Evolutionary conservation across 1,140 invertebrate species (phyloP).

Genomic region (Psilanteris sp.): DNA sequence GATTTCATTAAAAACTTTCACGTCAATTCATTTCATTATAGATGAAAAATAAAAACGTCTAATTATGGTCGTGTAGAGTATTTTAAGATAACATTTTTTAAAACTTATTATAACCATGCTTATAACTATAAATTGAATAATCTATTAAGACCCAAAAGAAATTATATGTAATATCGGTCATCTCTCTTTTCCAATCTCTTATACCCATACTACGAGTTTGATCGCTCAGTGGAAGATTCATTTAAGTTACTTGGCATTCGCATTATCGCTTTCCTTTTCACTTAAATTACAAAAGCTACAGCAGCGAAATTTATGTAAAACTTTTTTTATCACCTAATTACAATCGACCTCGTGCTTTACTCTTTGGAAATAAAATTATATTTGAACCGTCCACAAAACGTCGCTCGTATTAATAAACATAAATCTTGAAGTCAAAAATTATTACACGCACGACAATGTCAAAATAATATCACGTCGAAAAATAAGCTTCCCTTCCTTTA

Average conservation of each 20-base stretch:
- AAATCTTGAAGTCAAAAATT: constrained; percentile 13
- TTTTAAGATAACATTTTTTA: too few relatives aligned
- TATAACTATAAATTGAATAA: constrained; percentile 53
- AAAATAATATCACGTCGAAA: constrained; percentile 36
- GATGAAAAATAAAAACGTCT: too few relatives aligned
- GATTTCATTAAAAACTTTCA: too few relatives aligned
- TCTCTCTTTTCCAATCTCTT: constrained; percentile 24
- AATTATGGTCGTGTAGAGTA: too few relatives aligned
- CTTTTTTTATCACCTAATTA: constrained; percentile 40
- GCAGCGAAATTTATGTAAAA: constrained; percentile 28
- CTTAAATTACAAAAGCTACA: constrained; percentile 44
- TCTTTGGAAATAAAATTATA: neutral
- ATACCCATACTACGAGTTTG: constrained; percentile 10
- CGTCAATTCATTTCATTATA: too few relatives aligned
- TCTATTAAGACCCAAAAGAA: constrained; percentile 58
- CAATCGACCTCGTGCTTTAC: constrained; percentile 28
- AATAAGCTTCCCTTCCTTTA: constrained; percentile 35
- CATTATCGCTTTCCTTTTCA: constrained; percentile 55
- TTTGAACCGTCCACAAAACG: neutral
- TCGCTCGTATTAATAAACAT: constrained; percentile 23
- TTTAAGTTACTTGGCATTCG: constrained; percentile 53
- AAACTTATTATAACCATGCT: too few relatives aligned
- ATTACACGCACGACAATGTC: constrained; percentile 18
- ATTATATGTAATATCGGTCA: constrained; percentile 45
- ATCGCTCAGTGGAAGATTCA: constrained; percentile 38